Evolutionary conservation across 2,797 vertebrate species (phyloP), one percentile per base, ranked within the genome.

Genomic region (Adrianichthys oophorus): DNA sequence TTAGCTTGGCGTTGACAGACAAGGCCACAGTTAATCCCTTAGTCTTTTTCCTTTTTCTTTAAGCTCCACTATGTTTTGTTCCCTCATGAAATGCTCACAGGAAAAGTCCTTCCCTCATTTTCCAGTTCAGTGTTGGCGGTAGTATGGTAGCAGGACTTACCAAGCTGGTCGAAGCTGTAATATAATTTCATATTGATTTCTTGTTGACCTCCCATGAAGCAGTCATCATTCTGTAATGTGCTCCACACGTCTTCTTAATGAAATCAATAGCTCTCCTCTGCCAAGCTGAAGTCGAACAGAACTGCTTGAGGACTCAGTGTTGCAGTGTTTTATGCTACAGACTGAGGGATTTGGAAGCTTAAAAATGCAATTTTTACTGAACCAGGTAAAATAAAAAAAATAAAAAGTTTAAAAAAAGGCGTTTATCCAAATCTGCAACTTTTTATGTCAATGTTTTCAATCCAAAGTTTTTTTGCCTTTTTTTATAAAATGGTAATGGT

Each of bases 171-270:
- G 76, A 87, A 83, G 82, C 81, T 74, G 81, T 91, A 89, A 93
- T 90, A 89, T 92, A 89, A 92, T 92, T 93, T 92, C 77, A 72
- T 91, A 93, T 93, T 85, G 92, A 93, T 93, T 92, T 90, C 89
- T 92, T 93, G 92, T 93, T 93, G 92, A 92, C 92, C 91, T 91
- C 90, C 86, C 89, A 90, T 90, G 90, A 92, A 92, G 89, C 86
- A 91, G 85, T 91, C 91, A 92, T 92, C 90, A 91, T 92, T 91
- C 83, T 90, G 90, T 92, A 92, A 93, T 92, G 88, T 87, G 89
- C 88, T 87, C 86, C 90, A 81, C 90, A 85, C 88, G 75, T 89
- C 88, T 85, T 78, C 84, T 88, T 93, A 93, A 93, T 93, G 88
- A 93, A 93, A 93, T 93, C 91, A 90, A 90, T 92, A 88, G 72